A percentile compares a stretch with the other conserved stretches of the same genome.
Conservation (phyloP, 2,797 vertebrate genomes). For the Scolopax bukidnonensis region DNA sequence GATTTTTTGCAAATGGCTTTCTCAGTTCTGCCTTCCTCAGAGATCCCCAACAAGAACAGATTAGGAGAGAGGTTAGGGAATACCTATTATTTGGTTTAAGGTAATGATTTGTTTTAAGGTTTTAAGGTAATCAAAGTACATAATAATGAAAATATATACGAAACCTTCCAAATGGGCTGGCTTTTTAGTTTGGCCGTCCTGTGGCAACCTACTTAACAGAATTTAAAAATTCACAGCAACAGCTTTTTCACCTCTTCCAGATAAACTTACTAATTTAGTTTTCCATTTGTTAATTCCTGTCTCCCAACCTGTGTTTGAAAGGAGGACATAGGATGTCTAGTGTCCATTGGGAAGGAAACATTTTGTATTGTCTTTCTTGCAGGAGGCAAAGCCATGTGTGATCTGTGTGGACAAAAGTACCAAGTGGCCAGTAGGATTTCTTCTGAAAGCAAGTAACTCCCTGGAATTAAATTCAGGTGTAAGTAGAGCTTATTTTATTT, state of each 20-base stretch:
- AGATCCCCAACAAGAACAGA: background rate
- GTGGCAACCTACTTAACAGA: background rate
- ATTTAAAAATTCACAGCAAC: background rate
- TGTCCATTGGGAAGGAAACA: background rate
- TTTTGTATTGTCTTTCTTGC: background rate
- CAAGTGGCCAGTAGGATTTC: background rate
- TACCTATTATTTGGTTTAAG: background rate
- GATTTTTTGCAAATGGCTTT: background rate
- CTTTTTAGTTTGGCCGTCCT: background rate
- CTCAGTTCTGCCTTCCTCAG: background rate
- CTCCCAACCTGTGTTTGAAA: fast-evolving
- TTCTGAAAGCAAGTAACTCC: background rate
- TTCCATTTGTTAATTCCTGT: background rate
- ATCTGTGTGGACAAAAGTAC: background rate
- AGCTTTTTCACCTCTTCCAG: background rate
- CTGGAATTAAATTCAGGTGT: background rate
- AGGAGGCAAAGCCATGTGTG: background rate
- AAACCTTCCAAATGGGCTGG: background rate
- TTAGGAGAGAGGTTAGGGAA: background rate
- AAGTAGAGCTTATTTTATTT: background rate
- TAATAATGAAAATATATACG: background rate
- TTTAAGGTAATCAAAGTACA: background rate
- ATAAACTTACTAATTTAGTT: background rate
- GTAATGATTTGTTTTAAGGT: no score
- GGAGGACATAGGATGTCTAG: background rate